Conservation (phyloP, 2,113 vertebrate species). For the Rallus limicola region DNA sequence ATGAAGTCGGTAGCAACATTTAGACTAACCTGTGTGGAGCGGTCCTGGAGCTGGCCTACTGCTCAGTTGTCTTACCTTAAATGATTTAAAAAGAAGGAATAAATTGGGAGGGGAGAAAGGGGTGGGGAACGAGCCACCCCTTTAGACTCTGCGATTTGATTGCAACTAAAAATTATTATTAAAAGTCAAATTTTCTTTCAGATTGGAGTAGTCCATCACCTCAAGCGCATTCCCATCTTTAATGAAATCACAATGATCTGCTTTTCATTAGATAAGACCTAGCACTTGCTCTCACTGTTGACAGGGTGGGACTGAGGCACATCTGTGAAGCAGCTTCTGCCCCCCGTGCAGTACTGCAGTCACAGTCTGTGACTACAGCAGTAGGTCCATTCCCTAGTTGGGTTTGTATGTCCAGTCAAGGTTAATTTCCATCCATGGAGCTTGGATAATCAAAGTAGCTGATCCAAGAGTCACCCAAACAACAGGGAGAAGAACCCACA, state of each 20-base stretch:
- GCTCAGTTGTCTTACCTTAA: neutral
- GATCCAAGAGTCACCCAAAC: neutral
- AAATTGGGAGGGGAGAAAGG: too few relatives aligned
- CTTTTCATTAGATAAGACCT: neutral
- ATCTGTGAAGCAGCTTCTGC: neutral
- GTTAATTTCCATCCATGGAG: neutral
- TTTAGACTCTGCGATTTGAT: neutral
- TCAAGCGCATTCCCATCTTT: neutral
- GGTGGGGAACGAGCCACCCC: too few relatives aligned
- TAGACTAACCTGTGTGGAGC: neutral
- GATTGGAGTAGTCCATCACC: neutral
- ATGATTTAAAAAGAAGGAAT: neutral
- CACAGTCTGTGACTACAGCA: neutral
- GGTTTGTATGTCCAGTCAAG: neutral
- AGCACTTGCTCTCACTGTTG: neutral
- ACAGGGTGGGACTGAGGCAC: neutral
- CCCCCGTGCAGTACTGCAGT: neutral
- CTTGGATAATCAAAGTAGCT: neutral
- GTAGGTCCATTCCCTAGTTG: neutral
- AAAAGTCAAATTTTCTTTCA: conserved; percentile 2
- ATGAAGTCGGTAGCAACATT: neutral
- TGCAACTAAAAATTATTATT: neutral
- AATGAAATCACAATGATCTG: neutral
- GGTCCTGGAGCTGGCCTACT: neutral
- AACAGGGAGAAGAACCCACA: neutral